These are phyloP conservation scores for Dryobota labecula DNA, from an alignment of 2,888 invertebrate species.

Conservation along the genomic window DNA sequence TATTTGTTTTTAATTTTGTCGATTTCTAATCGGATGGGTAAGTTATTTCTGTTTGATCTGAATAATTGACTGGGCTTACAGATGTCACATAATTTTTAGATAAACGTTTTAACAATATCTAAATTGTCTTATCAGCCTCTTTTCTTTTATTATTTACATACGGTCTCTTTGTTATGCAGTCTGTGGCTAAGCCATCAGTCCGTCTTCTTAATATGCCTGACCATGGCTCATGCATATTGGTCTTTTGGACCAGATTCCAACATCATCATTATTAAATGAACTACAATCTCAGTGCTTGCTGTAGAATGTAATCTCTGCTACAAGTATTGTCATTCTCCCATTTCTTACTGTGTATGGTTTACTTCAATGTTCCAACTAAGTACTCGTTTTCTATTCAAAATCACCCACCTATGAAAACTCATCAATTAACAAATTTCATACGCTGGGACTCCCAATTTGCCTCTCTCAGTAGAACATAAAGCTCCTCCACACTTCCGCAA, in stretches of 20 bases:
- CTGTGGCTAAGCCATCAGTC: background rate
- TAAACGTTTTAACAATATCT: constrained; percentile 23
- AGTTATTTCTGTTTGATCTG: constrained; percentile 58
- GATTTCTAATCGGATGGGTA: constrained; percentile 57
- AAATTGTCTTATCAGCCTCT: constrained; percentile 25
- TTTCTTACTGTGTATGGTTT: background rate
- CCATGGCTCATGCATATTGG: background rate
- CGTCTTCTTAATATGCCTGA: no score
- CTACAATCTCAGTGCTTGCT: background rate
- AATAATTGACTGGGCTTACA: constrained; percentile 50
- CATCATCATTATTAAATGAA: no score
- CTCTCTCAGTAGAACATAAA: background rate
- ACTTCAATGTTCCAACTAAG: background rate
- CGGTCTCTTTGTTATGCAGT: background rate
- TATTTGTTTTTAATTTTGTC: constrained; percentile 58
- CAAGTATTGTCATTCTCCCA: no score
- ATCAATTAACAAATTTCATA: background rate
- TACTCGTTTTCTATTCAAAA: background rate
- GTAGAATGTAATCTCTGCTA: background rate
- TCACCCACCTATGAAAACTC: background rate
- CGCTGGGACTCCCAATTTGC: background rate
- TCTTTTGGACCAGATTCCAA: background rate
- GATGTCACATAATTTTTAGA: constrained; percentile 37
- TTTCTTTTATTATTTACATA: constrained; percentile 12
- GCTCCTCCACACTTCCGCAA: background rate